Conservation (phyloP, 2,113 vertebrate genomes). For the Ceratotherium simum region DNA sequence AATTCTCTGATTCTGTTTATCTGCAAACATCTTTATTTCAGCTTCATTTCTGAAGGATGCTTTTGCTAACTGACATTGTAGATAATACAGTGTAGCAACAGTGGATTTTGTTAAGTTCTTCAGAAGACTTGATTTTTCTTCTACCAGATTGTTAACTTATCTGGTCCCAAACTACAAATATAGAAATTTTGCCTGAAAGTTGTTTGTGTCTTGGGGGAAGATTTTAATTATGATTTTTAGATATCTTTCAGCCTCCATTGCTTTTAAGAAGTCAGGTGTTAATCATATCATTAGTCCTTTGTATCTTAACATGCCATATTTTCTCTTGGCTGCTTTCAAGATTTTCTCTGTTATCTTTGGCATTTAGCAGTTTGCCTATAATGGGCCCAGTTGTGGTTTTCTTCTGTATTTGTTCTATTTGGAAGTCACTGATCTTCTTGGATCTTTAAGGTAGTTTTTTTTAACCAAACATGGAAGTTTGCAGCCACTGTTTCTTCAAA, state of each 20-base stretch:
- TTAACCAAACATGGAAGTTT: not conserved
- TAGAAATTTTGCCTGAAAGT: not conserved
- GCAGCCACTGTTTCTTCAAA: constrained; percentile 11
- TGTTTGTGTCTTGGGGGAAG: not conserved
- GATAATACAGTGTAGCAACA: not conserved
- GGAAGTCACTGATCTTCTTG: not conserved
- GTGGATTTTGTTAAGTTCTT: not conserved
- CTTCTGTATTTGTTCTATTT: constrained; percentile 1
- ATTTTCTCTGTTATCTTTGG: not conserved
- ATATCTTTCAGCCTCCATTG: not conserved
- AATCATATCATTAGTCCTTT: constrained; percentile 22
- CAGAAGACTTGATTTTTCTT: not conserved
- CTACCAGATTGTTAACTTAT: not conserved
- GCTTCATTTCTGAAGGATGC: not conserved
- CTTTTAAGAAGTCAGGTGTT: not conserved
- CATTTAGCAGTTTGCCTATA: constrained; percentile 4
- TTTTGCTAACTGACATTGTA: not conserved
- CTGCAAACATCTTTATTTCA: not conserved
- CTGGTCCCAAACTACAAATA: not conserved
- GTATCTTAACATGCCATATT: not conserved
- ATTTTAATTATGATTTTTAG: not conserved
- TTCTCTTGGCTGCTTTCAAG: constrained; percentile 29
- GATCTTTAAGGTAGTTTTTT: not conserved
- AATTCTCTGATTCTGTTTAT: not conserved
- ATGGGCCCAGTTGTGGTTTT: not conserved